Base-by-base conservation (phyloP, 92 coral and sea anemone genomes). In the Siderastrea siderea region DNA sequence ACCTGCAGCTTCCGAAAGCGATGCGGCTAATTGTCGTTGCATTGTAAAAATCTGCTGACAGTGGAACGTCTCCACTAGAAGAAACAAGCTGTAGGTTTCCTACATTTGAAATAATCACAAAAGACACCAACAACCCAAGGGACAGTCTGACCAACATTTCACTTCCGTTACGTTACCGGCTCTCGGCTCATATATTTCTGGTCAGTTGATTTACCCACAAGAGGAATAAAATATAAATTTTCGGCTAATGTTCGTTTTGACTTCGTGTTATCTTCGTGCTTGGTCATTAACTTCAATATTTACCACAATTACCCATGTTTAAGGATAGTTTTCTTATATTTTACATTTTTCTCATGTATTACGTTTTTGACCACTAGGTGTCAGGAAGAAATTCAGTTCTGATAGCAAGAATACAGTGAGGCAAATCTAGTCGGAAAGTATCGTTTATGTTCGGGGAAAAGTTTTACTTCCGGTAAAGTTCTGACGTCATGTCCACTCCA, bases 1-100 rank as follows among this genome's bases (percentile, higher is more conserved):
- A 94, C 99, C 88, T 96, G 96, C 99, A 96, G 74, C 99, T 96
- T 62, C 99, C 99, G 78, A 96, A 96, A 12, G 98, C 98, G 70
- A 96, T 96, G 75, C 95, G 94, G 83, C 87, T 96, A 47, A 96
- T 55, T 47, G 91, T 79, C 38, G 94, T 95, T 60, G 93, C 87
- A 85, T 91, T 88, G 89, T 87, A 71, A 72, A 94, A 92, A 82
- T 94, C 98, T 46, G 94, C 94, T 59, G 52, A 54, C n/a, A 70
- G 13, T 47, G 47, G 43, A 71, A 64, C 81, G 13, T 48, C 63
- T 68, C 64, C 90, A 79, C 78, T 69, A 5, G 85, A 69, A 55
- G 78, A 68, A 70, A 58, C 90, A 58, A 71, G 44, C 61, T 26
- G 79, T 16, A 68, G 66, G 49, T 60, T 9, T 3, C 77, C 78